Base-by-base conservation (phyloP, 2,113 vertebrate genomes). In the Camarhynchus parvulus region DNA sequence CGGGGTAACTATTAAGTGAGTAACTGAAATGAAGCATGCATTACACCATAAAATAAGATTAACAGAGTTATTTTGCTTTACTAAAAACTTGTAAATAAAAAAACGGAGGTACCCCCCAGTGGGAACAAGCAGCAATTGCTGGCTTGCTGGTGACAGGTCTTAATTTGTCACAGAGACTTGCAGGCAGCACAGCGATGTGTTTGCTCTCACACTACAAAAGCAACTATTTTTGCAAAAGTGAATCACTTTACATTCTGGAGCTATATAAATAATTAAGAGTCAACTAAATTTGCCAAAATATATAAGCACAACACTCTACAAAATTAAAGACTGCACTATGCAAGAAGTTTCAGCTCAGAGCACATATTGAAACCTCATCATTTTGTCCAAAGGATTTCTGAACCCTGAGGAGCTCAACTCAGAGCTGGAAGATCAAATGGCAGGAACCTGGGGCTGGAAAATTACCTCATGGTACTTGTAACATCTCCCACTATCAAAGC, bases 41-140 rank as follows among this genome's bases (percentile, higher is more conserved):
- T 46, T 86, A 23, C 30, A 33, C 11, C 13, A 62, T 18, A 56
- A 92, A 81, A 52, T 70, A 75, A 72, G 63, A 77, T 8, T 2
- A 49, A 56, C 90, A 83, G 12, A 67, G n/a, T 21, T 42, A 15
- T 90, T 88, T 83, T 64, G 52, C 70, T 44, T 5, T 33, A 30
- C 58, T 80, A 46, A 93, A 91, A 91, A 73, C 42, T 53, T 49
- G 18, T 37, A 70, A 59, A 50, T 13, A 52, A 53, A 67, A 68
- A 94, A 91, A 52, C 20, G 2, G 55, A 89, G 84, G 73, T 94
- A 95, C 82, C 82, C 62, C 75, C 67, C 92, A 93, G 95, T 0
- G 37, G 94, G 86, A 93, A n/a, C 12, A 42, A 76, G 78, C 41
- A 90, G 90, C 72, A 90, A 94, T 85, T 90, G 82, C 90, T 85